These are phyloP conservation scores for Morelia viridis DNA, from an alignment of 2,797 vertebrate genomes.

Conservation along the genomic window DNA sequence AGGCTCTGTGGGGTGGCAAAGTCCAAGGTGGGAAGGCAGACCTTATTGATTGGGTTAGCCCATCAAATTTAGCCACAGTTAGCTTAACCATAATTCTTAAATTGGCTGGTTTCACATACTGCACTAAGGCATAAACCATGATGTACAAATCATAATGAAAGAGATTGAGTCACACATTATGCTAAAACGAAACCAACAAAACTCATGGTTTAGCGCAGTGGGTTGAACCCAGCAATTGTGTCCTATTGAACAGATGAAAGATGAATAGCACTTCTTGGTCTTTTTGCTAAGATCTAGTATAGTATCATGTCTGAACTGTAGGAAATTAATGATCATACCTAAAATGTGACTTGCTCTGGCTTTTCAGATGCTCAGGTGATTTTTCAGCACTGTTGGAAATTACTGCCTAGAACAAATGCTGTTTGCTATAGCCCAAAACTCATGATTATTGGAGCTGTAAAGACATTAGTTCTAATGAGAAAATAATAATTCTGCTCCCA, in stretches of 20 bases:
- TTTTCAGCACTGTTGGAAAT: not conserved
- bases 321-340: not conserved
- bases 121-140: not conserved
- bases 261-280: not conserved
- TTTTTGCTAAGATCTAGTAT: not conserved
- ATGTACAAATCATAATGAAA: not conserved
- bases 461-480: not conserved
- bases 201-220: not conserved
- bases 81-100: not conserved
- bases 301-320: not conserved
- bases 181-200: not conserved
- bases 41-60: not conserved
- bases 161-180: not conserved
- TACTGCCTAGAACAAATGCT: not conserved
- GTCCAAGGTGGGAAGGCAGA: not conserved
- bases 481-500: not conserved
- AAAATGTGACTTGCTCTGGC: not conserved
- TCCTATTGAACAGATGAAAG: not conserved
- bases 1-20: not conserved
- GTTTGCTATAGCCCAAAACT: not conserved
- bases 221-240: not conserved
- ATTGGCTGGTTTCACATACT: not conserved
- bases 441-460: not conserved
- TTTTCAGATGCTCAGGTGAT: not conserved
- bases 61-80: not conserved